phyloP scores from a whole-genome alignment of 2,113 vertebrate species.

The Ceuthmochares aereus region DNA sequence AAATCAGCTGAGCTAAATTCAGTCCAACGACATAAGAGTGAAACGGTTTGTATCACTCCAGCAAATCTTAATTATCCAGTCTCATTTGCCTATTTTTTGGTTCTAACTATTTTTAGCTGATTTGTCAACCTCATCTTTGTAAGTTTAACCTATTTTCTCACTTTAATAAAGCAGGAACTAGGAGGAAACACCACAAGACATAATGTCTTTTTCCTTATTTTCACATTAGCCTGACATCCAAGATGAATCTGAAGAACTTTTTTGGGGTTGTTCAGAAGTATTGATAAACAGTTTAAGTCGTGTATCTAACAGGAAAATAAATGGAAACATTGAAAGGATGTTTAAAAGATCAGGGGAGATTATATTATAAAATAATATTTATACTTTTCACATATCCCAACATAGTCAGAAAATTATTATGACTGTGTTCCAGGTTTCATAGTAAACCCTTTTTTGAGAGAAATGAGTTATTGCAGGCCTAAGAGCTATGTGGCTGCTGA shows the following conservation, averaged over 20 bases:
- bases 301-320: conserved; percentile 56
- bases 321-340: conserved; percentile 63
- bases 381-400: conserved; percentile 67
- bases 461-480: conserved; percentile 73
- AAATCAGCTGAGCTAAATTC: conserved; percentile 55
- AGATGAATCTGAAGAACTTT: neutral
- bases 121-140: neutral
- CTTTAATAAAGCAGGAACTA: neutral
- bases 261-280: conserved; percentile 11
- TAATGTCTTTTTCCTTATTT: neutral
- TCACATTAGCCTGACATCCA: neutral
- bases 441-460: conserved; percentile 55
- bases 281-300: conserved; percentile 19
- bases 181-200: neutral
- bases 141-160: neutral
- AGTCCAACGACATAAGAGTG: conserved; percentile 14
- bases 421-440: conserved; percentile 67
- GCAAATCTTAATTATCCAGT: neutral
- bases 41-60: conserved; percentile 6
- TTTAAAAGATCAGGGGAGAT: conserved; percentile 75
- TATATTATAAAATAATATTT: conserved; percentile 77
- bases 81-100: conserved; percentile 35
- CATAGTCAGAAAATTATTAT: conserved; percentile 72
- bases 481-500: conserved; percentile 70
- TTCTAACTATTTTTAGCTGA: neutral